A percentile compares a stretch with the other conserved stretches of the same genome.
These are phyloP conservation scores for Oreochromis niloticus DNA, from an alignment of 2,113 vertebrate species.

Conservation along the genomic window DNA sequence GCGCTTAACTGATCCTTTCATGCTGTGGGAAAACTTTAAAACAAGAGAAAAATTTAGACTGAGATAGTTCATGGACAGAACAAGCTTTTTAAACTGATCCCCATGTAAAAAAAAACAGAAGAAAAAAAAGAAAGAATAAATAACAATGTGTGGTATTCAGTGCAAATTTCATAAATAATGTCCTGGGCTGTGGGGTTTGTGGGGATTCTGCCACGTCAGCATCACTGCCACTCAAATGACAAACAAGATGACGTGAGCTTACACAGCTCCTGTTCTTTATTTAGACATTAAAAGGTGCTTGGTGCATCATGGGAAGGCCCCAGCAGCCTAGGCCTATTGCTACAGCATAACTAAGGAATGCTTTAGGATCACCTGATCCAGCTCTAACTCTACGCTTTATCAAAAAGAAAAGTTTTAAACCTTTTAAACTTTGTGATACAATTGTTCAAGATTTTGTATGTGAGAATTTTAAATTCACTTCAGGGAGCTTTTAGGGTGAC, in stretches of 20 bases:
- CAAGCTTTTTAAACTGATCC: not conserved
- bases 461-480: not conserved
- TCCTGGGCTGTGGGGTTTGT: not conserved
- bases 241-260: not conserved
- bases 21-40: not conserved
- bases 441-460: not conserved
- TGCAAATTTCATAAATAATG: not conserved
- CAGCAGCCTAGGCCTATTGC: not conserved
- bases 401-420: not conserved
- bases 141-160: not conserved
- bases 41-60: not conserved
- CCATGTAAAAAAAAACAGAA: not conserved
- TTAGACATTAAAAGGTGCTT: not conserved
- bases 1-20: constrained; percentile 5
- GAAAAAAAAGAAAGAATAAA: not conserved
- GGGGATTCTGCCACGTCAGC: not conserved
- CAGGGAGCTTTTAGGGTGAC: not conserved
- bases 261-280: not conserved
- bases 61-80: not conserved
- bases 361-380: not conserved
- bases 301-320: not conserved
- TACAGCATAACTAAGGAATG: not conserved
- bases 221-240: not conserved
- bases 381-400: not conserved
- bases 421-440: not conserved